Evolutionary conservation across 2,888 invertebrate species (phyloP).

Genomic region (Plagodis pulveraria): DNA sequence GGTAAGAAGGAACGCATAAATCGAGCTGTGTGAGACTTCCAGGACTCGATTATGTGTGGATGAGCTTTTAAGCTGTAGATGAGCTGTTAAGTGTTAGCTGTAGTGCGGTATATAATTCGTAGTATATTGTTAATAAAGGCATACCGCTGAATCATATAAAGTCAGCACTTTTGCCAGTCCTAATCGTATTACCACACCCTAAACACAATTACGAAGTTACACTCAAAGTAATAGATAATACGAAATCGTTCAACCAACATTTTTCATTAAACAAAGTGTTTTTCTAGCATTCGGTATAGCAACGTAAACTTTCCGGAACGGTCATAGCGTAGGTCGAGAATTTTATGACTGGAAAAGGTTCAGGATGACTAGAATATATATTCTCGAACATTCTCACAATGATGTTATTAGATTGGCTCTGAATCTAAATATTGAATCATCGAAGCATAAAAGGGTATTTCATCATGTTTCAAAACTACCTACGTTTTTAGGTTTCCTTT

Average conservation of each 20-base stretch:
- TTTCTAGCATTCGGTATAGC: conserved; percentile 13
- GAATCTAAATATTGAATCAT: conserved; percentile 8
- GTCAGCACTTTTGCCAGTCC: conserved; percentile 1
- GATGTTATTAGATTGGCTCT: conserved; percentile 5
- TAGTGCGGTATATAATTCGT: background rate
- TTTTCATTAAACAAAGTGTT: conserved; percentile 54
- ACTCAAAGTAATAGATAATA: conserved; percentile 45
- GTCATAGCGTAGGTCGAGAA: conserved; percentile 1
- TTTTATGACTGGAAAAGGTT: conserved; percentile 11
- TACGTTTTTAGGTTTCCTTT: background rate
- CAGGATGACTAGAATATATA: conserved; percentile 7
- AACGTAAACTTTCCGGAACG: conserved; percentile 3
- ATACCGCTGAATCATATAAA: background rate
- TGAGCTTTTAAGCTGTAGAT: too few relatives aligned
- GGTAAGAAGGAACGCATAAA: too few relatives aligned
- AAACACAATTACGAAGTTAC: conserved; percentile 44
- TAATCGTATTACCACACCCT: conserved; percentile 16
- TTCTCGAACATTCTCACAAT: conserved; percentile 1
- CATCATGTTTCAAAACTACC: background rate
- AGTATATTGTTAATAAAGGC: background rate
- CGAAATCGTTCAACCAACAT: conserved; percentile 26
- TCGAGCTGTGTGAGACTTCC: too few relatives aligned
- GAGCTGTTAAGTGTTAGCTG: too few relatives aligned
- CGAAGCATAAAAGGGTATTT: conserved; percentile 1
- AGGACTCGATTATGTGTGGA: too few relatives aligned